Base-by-base conservation (phyloP, 2,888 invertebrate species). In the Itoplectis maculator region DNA sequence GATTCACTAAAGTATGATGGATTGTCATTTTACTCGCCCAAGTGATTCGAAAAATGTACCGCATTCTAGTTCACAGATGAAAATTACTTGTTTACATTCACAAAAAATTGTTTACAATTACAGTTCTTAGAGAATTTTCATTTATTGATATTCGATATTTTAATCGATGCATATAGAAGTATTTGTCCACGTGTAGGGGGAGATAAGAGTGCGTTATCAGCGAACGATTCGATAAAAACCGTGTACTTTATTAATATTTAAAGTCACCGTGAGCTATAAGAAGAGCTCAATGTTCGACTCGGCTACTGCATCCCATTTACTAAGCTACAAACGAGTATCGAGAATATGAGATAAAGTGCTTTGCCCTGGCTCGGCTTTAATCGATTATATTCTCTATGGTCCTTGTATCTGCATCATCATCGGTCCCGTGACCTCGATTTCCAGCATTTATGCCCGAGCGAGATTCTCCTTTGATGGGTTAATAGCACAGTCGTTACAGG, bases 331-430 rank as follows among this genome's bases (percentile, higher is more conserved):
- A 68, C 66, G 73, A 79, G 72, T 76, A 79, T 73, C 79, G 51
- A 9, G 72, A 76, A 72, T 76, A 73, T n/a, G 23, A 75, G 75
- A 66, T 73, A 66, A 63, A 79, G 82, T 76, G 68, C 79, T 76
- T 49, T 37, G 59, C 66, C 49, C 69, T 51, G 42, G 51, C 66
- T 79, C 54, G 42, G 45, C 66, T 79, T 63, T 49, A 72, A 73
- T 73, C 65, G 76, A 76, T 73, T 77, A 79, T 82, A 82, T 79
- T 68, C 79, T 76, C 56, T 56, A 69, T 73, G 76, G 75, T 54
- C 45, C 72, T 76, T 56, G 68, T 79, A 76, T 79, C 76, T 76
- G 76, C 68, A 76, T 68, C 68, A 73, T 82, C 79, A 82, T 76
- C 68, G 56, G 72, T 63, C 40, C 68, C 29, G 40, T 82, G 75